These are phyloP conservation scores for Danio choprae DNA, from an alignment of 2,797 vertebrate species.

Conservation along the genomic window DNA sequence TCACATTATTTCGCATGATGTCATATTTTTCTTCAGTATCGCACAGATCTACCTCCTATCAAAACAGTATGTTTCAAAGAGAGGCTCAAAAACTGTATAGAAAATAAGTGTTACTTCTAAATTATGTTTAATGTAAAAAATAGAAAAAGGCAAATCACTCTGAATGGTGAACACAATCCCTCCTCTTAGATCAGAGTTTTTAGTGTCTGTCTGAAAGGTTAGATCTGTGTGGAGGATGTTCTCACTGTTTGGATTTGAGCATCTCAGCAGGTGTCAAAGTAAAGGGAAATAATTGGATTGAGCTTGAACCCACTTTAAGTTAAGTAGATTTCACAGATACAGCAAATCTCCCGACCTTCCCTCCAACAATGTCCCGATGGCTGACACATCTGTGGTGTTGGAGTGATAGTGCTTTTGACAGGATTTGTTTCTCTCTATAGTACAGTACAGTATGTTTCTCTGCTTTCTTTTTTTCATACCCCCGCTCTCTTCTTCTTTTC, in stretches of 20 bases:
- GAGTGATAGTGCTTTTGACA: slow-evolving; percentile 20
- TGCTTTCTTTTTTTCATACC: not conserved
- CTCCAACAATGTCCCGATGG: not conserved
- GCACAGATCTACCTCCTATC: too few relatives aligned
- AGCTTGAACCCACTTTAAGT: slow-evolving; percentile 44
- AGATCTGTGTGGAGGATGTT: slow-evolving; percentile 28
- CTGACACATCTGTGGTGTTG: not conserved
- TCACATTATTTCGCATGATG: too few relatives aligned
- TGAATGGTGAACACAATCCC: not conserved
- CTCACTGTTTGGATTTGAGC: slow-evolving; percentile 45
- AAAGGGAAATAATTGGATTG: slow-evolving; percentile 51
- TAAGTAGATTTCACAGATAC: slow-evolving; percentile 58
- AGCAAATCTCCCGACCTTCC: slow-evolving; percentile 46
- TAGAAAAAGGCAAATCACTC: not conserved
- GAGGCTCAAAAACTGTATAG: too few relatives aligned
- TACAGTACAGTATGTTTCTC: slow-evolving; percentile 11
- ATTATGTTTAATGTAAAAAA: not conserved
- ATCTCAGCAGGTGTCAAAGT: slow-evolving; percentile 37
- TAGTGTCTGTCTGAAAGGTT: slow-evolving; percentile 19
- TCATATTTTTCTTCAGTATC: too few relatives aligned
- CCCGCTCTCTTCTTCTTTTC: not conserved
- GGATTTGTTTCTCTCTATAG: slow-evolving; percentile 25
- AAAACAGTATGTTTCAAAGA: too few relatives aligned
- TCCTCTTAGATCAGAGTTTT: not conserved
- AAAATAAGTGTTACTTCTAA: too few relatives aligned